Base-by-base conservation (phyloP, 2,113 vertebrate species). In the Platichthys flesus region DNA sequence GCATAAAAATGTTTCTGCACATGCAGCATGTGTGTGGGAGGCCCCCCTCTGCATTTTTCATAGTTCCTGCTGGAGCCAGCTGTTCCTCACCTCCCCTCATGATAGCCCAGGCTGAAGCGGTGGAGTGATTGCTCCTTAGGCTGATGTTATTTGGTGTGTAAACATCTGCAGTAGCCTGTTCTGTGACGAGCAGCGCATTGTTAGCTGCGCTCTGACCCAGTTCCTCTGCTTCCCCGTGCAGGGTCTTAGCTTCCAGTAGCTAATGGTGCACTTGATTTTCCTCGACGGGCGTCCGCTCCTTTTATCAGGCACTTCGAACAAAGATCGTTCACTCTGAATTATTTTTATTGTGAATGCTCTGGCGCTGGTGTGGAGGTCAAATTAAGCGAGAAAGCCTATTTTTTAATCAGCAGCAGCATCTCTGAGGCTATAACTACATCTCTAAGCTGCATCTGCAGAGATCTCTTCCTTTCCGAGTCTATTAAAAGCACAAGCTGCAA, bases 111-210 rank as follows among this genome's bases (percentile, higher is more conserved):
- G 55, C 49, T 47, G 55, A 69, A 64, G 66, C 35, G 20, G 21
- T 51, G 59, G 64, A 66, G 69, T 82, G 65, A 78, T 72, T 82
- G 71, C 60, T 79, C 66, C 82, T 64, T 9, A 35, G 31, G 45
- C 63, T 85, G 71, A 79, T 84, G 78, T 82, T 86, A 62, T 78
- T 63, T 76, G 35, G 51, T 67, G 83, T 90, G 75, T 75, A 83
- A 89, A 92, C 88, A 90, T 90, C 90, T 91, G 88, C 82, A 83
- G 65, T 67, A 49, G 54, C 55, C 77, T 76, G 67, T 68, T 84
- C 74, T 71, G 37, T 58, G 69, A 76, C 77, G 85, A 85, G 81
- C 83, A 18, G 40, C 31, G 62, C 74, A 62, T 74, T 74, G 58
- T 67, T 67, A 74, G 69, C 80, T 67, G 61, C 64, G 60, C 74